A percentile compares a stretch with the other conserved stretches of the same genome.
Evolutionary conservation across 2,113 vertebrate genomes (phyloP).

Genomic region (Okapia johnstoni): DNA sequence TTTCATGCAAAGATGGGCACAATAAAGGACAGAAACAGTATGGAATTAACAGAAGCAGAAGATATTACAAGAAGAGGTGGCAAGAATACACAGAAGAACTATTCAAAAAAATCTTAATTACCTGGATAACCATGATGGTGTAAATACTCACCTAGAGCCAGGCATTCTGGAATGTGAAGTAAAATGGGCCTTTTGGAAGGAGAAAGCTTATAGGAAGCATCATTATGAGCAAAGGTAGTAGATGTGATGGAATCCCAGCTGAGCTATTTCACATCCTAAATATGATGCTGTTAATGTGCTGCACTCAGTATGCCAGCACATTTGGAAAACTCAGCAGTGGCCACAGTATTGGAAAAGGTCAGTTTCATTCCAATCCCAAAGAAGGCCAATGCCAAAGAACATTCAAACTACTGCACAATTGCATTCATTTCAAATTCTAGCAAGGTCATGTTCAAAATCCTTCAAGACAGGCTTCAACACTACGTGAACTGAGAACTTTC

Average conservation of each 20-base stretch:
- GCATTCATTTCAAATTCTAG: background rate
- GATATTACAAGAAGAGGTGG: background rate
- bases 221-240: background rate
- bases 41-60: background rate
- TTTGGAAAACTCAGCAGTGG: background rate
- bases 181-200: background rate
- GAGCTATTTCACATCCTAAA: background rate
- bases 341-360: background rate
- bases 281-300: background rate
- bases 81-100: background rate
- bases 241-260: background rate
- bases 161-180: background rate
- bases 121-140: background rate
- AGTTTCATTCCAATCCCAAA: background rate
- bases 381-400: background rate
- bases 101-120: background rate
- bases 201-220: background rate
- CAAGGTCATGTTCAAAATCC: background rate
- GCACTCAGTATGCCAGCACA: background rate
- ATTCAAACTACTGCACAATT: background rate
- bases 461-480: background rate
- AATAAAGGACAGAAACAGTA: background rate
- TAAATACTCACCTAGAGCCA: background rate
- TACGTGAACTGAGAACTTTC: rapidly evolving
- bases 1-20: background rate